phyloP scores from a whole-genome alignment of 37 sponge, comb jelly and placozoan species.

The Ianthella basta region DNA sequence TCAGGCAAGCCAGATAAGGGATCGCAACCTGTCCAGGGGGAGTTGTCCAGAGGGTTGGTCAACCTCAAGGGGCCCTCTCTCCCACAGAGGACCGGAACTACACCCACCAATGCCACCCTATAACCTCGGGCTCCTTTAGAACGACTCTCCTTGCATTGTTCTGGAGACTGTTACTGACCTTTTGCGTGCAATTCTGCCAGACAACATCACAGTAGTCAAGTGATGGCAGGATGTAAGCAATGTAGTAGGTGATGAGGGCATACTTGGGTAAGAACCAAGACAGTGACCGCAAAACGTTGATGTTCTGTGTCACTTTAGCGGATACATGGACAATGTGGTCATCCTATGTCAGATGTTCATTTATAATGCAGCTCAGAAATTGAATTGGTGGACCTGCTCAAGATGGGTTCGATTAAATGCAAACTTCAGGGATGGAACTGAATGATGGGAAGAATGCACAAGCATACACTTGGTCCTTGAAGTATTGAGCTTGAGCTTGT shows the following conservation, averaged over 20 bases:
- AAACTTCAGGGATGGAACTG: not conserved
- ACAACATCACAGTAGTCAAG: constrained; percentile 1
- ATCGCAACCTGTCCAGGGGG: too few relatives aligned
- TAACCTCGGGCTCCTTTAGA: too few relatives aligned
- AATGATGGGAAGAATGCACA: not conserved
- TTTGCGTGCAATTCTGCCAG: not conserved
- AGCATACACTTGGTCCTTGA: not conserved
- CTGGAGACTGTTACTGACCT: too few relatives aligned
- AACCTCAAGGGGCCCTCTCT: too few relatives aligned
- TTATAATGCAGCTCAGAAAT: not conserved
- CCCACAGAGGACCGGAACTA: too few relatives aligned
- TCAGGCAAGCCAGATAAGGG: too few relatives aligned
- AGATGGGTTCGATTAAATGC: not conserved
- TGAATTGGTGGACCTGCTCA: not conserved
- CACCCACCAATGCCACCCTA: too few relatives aligned
- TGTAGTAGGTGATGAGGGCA: not conserved
- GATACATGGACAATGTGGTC: not conserved
- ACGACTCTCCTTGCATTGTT: too few relatives aligned
- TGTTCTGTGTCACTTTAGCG: not conserved
- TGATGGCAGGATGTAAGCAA: not conserved
- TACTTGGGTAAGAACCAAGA: not conserved
- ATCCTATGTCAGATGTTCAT: not conserved
- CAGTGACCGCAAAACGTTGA: not conserved
- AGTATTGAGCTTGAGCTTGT: not conserved
- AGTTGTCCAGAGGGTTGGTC: too few relatives aligned